Conservation (phyloP, 2,888 invertebrate genomes). For the Bibio marci region DNA sequence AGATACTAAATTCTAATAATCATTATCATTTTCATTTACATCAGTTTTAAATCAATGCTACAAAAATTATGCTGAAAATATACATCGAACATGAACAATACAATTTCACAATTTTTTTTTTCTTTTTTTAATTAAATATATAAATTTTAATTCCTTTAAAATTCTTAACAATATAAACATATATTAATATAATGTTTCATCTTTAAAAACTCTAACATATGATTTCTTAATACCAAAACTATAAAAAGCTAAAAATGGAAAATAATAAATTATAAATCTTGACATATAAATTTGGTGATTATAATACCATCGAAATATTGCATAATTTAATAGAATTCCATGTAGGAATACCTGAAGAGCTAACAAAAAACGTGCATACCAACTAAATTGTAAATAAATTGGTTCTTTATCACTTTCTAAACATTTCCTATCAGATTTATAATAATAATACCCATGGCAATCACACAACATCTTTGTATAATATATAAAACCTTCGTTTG, state of each 20-base stretch:
- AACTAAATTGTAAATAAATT: slow-evolving; percentile 18
- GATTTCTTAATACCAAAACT: slow-evolving; percentile 8
- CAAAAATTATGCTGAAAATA: too few species aligned
- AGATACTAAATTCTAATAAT: too few species aligned
- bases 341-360: slow-evolving; percentile 20
- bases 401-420: background rate
- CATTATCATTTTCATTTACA: too few species aligned
- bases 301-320: slow-evolving; percentile 39
- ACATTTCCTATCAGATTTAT: slow-evolving; percentile 18
- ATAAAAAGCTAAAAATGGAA: slow-evolving; percentile 10
- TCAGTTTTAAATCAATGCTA: too few species aligned
- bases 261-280: slow-evolving; percentile 39
- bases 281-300: slow-evolving; percentile 41
- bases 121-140: too few species aligned
- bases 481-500: slow-evolving; percentile 38
- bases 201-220: slow-evolving; percentile 6
- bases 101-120: too few species aligned
- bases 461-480: slow-evolving; percentile 37
- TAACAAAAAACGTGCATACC: slow-evolving; percentile 29
- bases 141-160: too few species aligned
- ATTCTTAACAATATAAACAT: too few species aligned
- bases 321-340: slow-evolving; percentile 29
- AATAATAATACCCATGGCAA: slow-evolving; percentile 37
- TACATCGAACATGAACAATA: too few species aligned
- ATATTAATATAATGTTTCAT: too few species aligned